phyloP scores from a whole-genome alignment of 2,888 invertebrate genomes.

The Priocnemis perturbator region DNA sequence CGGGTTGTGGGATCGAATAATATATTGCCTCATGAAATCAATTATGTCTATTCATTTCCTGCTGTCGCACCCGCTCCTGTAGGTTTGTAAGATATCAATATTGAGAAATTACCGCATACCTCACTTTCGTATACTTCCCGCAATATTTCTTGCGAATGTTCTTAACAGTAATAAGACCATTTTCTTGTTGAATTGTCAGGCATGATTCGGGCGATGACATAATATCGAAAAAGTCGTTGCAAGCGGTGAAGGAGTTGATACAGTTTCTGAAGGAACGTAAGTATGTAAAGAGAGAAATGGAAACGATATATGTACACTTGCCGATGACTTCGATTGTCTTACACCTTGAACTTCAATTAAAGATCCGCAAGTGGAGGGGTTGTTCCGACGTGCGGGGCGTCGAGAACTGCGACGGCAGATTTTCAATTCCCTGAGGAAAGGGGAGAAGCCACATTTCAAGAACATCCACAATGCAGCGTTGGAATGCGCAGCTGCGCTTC shows the following conservation, averaged over 20 bases:
- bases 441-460: conserved; percentile 58
- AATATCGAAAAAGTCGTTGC: conserved; percentile 74
- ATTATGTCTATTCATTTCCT: too few species aligned
- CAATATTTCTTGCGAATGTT: too few species aligned
- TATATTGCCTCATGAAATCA: too few species aligned
- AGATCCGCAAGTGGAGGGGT: conserved; percentile 67
- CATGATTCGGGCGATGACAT: conserved; percentile 67
- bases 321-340: too few species aligned
- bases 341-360: neutral
- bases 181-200: conserved; percentile 36
- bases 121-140: too few species aligned
- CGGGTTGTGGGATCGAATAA: too few species aligned
- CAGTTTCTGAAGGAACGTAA: conserved; percentile 74
- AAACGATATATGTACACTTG: neutral
- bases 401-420: conserved; percentile 57
- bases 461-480: conserved; percentile 58
- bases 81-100: too few species aligned
- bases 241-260: conserved; percentile 72
- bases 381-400: conserved; percentile 62
- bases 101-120: too few species aligned
- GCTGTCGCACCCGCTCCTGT: too few species aligned
- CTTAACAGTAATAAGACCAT: too few species aligned
- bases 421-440: conserved; percentile 58
- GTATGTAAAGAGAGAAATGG: conserved; percentile 25
- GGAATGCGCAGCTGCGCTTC: conserved; percentile 75